Base-by-base conservation (phyloP, 2,888 invertebrate genomes). In the Hermaeophaga mercurialis region DNA sequence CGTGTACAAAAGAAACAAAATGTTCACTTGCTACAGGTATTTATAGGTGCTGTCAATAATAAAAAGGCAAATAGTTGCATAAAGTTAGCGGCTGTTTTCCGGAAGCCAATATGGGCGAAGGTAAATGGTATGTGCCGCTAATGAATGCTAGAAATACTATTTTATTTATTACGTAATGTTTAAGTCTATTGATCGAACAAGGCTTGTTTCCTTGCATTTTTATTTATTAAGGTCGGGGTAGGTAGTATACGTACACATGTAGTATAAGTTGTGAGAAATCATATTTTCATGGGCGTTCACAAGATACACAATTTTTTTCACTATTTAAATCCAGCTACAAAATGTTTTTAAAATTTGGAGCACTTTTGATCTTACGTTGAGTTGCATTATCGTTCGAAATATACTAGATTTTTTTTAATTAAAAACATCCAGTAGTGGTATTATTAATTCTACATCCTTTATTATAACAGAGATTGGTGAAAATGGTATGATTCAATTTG, bases 191-290 rank as follows among this genome's bases (percentile, higher is more conserved):
- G 41, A 41, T n/a, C 15, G 24, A 47, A 22, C 50, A 31, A 50
- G 39, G 5, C 50, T 50, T 41, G 50, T 50, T 41, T 50, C 41
- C 33, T 50, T 41, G 31, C 19, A 12, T 50, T 50, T 50, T 50
- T 50, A 41, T 41, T 50, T 41, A 3, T 50, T 50, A 50, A 50
- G 50, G 50, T 38, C 50, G 41, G 28, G 38, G 49, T 49, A 49
- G 17, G 28, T 39, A 28, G 24, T 3, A n/a, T 36, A 15, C 17
- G 6, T 15, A 36, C 17, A 36, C 9, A 36, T 17, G 33, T 34
- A 34, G 33, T 34, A 17, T n/a, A n/a, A 15, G 31, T 31, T 12
- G 31, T 31, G 6, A 1, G 12, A 31, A 11, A 11, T 31, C 12
- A 11, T 31, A 4, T 9, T 8, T 31, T 4, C 12, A 31, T 31